Evolutionary conservation across 2,888 invertebrate genomes (phyloP), one percentile per base, ranked within the genome.

Genomic region (Apodemia duryi): DNA sequence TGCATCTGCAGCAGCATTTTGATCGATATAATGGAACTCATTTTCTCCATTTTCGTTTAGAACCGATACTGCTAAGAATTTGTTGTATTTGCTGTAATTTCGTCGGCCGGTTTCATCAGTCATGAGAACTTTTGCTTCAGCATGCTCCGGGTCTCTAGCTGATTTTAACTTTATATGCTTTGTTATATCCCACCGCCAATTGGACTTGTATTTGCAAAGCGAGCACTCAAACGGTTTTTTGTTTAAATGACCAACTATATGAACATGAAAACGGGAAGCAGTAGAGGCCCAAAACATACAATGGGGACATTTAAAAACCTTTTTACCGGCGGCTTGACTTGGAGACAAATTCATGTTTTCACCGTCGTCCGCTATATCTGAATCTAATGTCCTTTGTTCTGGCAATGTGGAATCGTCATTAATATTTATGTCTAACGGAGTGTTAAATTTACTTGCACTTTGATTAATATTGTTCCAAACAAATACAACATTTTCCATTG

Each of bases 111-210:
- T 97, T 86, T 97, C 97, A 81, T 98, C 97, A 63, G 97, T 97
- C 95, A 98, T 96, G 66, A 98, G 91, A 61, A 98, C 97, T 85
- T 95, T 95, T 63, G 96, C 96, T 69, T 94, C 94, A 75, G 95
- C 94, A 84, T 98, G 98, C 63, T 95, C 95, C 63, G 95, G 95
- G 88, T 97, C 97, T 70, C 97, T 93, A 32, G 96, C 96, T 7
- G 96, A 96, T 91, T 97, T 98, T 75, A 98, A 92, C 77, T 97
- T 96, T 71, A 98, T 98, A 84, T 99, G 99, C 84, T 98, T 97
- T 38, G 97, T 97, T 68, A 98, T 97, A 88, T 98, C 98, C 97
- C 98, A 98, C 71, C 98, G 94, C 98, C 98, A 98, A 82, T 98
- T 98, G 41, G 98, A 98, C 74, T 97, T 95, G 81, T 98, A 97